Conservation (phyloP, 1,140 invertebrate species). For the Nasonia longicornis region DNA sequence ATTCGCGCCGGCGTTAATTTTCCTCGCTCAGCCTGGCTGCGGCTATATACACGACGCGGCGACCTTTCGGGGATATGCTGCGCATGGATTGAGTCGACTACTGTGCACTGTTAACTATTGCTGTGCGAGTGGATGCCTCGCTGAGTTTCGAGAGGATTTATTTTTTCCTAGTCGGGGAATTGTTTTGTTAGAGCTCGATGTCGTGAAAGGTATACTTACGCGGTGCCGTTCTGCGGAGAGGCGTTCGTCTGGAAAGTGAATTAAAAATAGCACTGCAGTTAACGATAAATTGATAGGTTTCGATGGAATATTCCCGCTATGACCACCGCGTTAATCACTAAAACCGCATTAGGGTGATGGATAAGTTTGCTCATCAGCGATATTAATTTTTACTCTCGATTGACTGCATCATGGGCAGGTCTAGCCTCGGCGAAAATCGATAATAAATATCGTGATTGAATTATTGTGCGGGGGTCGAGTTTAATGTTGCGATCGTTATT, state of each 20-base stretch:
- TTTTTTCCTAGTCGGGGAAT: background rate
- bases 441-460: conserved; percentile 39
- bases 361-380: background rate
- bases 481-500: conserved; percentile 45
- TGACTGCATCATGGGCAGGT: background rate
- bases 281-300: too few species aligned
- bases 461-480: conserved; percentile 28
- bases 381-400: conserved; percentile 33
- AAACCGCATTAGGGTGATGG: background rate
- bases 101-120: background rate
- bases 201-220: too few species aligned
- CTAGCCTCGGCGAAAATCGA: conserved; percentile 10
- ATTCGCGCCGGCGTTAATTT: conserved; percentile 70
- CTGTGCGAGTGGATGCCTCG: background rate
- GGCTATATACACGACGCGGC: background rate
- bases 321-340: background rate
- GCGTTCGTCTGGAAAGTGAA: background rate
- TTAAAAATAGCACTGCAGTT: too few species aligned
- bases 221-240: too few species aligned
- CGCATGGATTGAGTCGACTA: conserved; percentile 7
- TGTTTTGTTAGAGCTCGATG: too few species aligned
- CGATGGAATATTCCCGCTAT: background rate
- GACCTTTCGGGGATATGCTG: background rate
- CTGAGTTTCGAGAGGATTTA: background rate
- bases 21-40: conserved; percentile 40